Percentiles rank a stretch among this genome's conserved stretches.
These are phyloP conservation scores for Pionites leucogaster DNA, from an alignment of 2,113 vertebrate genomes.

Conservation along the genomic window DNA sequence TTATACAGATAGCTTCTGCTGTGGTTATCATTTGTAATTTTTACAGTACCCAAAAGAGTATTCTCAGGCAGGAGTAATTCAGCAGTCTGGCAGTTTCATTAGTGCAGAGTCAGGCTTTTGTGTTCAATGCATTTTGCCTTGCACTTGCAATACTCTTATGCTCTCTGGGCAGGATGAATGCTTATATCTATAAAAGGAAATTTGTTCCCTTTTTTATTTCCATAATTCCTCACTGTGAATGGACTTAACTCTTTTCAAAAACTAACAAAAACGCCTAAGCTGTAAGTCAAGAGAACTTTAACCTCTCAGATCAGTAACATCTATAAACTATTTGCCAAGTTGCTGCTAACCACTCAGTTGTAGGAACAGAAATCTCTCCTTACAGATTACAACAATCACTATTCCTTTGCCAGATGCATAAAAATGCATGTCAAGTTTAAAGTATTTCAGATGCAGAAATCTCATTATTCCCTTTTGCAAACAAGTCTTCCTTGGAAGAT, in stretches of 20 bases:
- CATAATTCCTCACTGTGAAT: conserved; percentile 3
- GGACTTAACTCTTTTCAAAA: conserved; percentile 33
- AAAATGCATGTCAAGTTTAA: background rate
- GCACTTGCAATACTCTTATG: conserved; percentile 1
- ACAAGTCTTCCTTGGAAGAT: background rate
- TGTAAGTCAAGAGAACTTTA: background rate
- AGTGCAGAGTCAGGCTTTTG: conserved; percentile 59
- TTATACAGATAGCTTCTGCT: background rate
- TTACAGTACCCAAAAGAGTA: conserved; percentile 46
- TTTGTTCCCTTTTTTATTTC: background rate
- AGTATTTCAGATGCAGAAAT: background rate
- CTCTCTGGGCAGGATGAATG: conserved; percentile 23
- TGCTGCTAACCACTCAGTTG: background rate
- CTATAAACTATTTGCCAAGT: conserved; percentile 7
- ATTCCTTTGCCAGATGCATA: background rate
- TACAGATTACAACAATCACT: background rate
- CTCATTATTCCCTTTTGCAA: background rate
- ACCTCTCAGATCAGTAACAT: background rate
- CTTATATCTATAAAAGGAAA: background rate
- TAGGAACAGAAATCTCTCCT: background rate
- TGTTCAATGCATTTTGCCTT: conserved; percentile 42
- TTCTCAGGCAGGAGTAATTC: conserved; percentile 36
- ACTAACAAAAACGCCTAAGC: background rate
- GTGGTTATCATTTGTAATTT: conserved; percentile 54
- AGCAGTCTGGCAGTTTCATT: conserved; percentile 49